Base-by-base conservation (phyloP, 1,140 invertebrate genomes). In the Myzus persicae region DNA sequence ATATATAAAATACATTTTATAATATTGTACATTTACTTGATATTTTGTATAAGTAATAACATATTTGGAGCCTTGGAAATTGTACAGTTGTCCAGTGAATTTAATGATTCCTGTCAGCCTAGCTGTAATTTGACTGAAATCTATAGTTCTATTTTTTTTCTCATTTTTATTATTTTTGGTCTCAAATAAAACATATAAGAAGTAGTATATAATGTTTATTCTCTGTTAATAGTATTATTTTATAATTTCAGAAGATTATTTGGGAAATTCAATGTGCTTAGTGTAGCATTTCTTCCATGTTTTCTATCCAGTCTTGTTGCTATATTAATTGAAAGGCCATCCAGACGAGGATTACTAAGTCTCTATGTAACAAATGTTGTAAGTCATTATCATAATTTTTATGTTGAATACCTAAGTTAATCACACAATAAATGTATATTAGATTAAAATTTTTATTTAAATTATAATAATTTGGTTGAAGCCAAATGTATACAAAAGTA, bases 281-380 rank as follows among this genome's bases (percentile, higher is more conserved):
- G 97, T 20, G 96, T 96, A 84, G 96, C 97, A 26, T 98, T 97
- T 94, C 46, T 98, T 76, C 97, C 97, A 90, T 96, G 96, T 76
- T 97, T 97, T 94, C 94, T 97, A 38, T 97, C 97, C 18, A 97
- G 97, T 95, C 96, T 97, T 67, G 95, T 96, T 94, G 97, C 97
- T 85, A 97, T 98, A 95, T 94, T 97, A 42, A 96, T 98, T 84
- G 98, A 98, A 95, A 96, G 97, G 94, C 96, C 96, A 94, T 97
- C 96, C 38, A 96, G 97, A 93, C 95, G 97, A 94, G 96, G 96
- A 22, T 94, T 98, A 14, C 95, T 98, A 11, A 96, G 97, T 94
- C 95, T 98, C 26, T 98, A 98, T 95, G 97, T 98, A 89, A 97
- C 97, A 84, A 98, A 98, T 96, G 96, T 98, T 94, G 96, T 97